phyloP scores from a whole-genome alignment of 2,888 invertebrate species.

The Drosophila kambysellisi region DNA sequence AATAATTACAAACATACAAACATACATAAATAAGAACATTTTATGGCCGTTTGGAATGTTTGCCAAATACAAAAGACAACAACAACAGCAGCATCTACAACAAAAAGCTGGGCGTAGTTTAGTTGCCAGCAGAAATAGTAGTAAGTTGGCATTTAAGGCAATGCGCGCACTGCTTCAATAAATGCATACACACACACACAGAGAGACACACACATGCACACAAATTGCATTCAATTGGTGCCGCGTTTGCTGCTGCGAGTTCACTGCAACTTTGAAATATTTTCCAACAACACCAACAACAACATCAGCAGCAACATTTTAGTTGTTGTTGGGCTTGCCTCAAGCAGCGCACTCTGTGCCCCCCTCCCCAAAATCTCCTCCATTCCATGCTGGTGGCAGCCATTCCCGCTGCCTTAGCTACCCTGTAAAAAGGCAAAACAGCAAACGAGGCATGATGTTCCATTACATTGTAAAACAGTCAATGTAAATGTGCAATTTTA shows the following conservation, averaged over 20 bases:
- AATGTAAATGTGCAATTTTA: not conserved
- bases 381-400: constrained; percentile 55
- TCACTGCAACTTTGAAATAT: constrained; percentile 82
- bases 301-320: constrained; percentile 35
- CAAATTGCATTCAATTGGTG: constrained; percentile 82
- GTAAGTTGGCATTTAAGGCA: constrained; percentile 81
- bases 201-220: constrained; percentile 39
- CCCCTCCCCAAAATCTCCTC: constrained; percentile 8
- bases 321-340: constrained; percentile 66
- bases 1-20: constrained; percentile 65
- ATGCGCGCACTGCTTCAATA: constrained; percentile 82
- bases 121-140: constrained; percentile 65
- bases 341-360: constrained; percentile 56
- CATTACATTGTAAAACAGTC: not conserved
- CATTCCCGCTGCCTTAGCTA: constrained; percentile 48
- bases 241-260: constrained; percentile 71
- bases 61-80: constrained; percentile 62
- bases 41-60: constrained; percentile 78
- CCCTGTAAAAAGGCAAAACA: constrained; percentile 15
- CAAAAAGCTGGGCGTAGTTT: constrained; percentile 70
- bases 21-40: constrained; percentile 78
- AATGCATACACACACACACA: constrained; percentile 55
- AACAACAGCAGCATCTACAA: constrained; percentile 28
- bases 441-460: not conserved
- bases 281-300: constrained; percentile 71